phyloP scores from a whole-genome alignment of 2,113 vertebrate genomes.

The Desmodus rotundus region DNA sequence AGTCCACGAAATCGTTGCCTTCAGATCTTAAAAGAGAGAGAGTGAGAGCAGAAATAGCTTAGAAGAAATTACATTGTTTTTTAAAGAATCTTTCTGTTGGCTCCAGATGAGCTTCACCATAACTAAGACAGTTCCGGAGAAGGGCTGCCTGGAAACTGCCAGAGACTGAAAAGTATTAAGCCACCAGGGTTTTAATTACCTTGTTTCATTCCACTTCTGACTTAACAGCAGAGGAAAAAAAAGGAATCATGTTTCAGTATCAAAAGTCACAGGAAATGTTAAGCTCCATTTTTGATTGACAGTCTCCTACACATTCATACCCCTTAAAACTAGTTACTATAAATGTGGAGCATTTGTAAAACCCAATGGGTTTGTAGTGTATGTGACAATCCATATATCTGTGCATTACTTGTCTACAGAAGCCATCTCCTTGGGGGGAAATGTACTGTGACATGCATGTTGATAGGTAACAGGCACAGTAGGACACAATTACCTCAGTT shows the following conservation, averaged over 20 bases:
- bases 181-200: slow-evolving; percentile 35
- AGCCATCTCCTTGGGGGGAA: neutral
- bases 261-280: slow-evolving; percentile 20
- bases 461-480: neutral
- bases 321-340: neutral
- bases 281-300: slow-evolving; percentile 37
- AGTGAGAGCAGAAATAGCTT: neutral
- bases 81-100: neutral
- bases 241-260: slow-evolving; percentile 17
- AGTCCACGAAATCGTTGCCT: neutral
- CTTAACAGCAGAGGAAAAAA: neutral
- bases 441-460: slow-evolving; percentile 8
- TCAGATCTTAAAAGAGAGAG: slow-evolving; percentile 20
- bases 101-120: neutral
- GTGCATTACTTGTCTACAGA: neutral
- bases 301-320: neutral
- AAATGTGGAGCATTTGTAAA: slow-evolving; percentile 35
- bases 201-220: slow-evolving; percentile 32
- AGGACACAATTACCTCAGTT: neutral
- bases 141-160: neutral
- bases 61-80: neutral
- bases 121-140: neutral
- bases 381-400: neutral
- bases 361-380: neutral
- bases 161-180: neutral